Base-by-base conservation (phyloP, 2,888 invertebrate genomes). In the Polydesmus complanatus region DNA sequence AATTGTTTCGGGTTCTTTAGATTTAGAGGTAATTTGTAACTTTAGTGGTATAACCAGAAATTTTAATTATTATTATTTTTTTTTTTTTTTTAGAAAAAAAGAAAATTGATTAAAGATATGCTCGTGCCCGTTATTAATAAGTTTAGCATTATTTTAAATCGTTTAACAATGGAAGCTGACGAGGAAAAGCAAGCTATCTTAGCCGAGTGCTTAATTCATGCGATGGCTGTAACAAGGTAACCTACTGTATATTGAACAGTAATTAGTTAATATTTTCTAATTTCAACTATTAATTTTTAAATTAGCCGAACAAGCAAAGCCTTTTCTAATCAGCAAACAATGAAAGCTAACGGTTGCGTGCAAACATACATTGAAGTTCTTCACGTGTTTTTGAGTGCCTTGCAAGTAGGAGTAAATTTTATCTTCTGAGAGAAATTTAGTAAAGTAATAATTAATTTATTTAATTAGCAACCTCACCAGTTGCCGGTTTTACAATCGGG, bases 221-320 rank as follows among this genome's bases (percentile, higher is more conserved):
- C 78, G 49, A 78, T 80, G 69, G 73, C 75, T 19, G 73, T 78
- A 60, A 77, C 78, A 18, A 75, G 75, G 77, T 76, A 56, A 26
- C 21, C 19, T 25, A 26, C 54, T 56, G 19, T 3, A 37, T 47
- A 2, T 48, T 47, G 47, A 57, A 47, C 8, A 21, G 23, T 49
- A 2, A 2, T 49, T 56, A 59, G 62, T 54, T 37, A 37, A 37
- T 14, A 23, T 49, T n/a, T n/a, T 25, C n/a, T 52, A 37, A 11
- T 25, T 54, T 21, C 5, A 54, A 54, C n/a, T n/a, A n/a, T n/a
- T n/a, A 56, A 19, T 27, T 51, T 48, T 14, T 18, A 18, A 68
- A 69, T 58, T 67, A 78, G 79, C 65, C 77, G 80, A 21, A 75
- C 78, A 55, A 79, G 79, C 66, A 80, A 81, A 70, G 79, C 79